Conservation (phyloP, 2,113 vertebrate species). For the Bambusicola thoracicus region DNA sequence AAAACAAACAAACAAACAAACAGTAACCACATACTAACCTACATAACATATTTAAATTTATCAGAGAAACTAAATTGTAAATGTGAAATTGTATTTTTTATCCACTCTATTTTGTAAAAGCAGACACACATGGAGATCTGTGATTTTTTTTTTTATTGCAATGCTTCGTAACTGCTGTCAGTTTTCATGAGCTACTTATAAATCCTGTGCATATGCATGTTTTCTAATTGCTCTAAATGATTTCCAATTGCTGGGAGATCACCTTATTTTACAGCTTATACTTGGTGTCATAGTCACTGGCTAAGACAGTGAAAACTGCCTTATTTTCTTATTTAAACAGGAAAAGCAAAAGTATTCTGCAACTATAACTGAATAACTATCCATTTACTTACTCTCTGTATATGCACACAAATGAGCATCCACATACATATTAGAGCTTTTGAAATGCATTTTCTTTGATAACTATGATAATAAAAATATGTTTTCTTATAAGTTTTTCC, state of each 20-base stretch:
- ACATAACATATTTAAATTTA: neutral
- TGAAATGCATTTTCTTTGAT: neutral
- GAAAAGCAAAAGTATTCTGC: neutral
- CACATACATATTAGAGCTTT: neutral
- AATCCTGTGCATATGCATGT: rapidly evolving
- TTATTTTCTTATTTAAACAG: neutral
- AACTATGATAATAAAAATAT: neutral
- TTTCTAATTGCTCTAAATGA: neutral
- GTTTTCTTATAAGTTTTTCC: neutral
- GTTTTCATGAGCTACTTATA: neutral
- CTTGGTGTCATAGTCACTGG: neutral
- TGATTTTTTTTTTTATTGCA: neutral
- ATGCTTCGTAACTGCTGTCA: neutral
- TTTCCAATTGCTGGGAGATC: neutral
- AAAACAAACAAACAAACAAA: neutral
- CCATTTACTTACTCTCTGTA: neutral
- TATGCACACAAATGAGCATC: neutral
- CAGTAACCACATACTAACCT: neutral
- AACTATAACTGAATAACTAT: neutral
- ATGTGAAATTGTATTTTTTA: neutral
- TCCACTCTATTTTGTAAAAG: neutral
- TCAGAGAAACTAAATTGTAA: neutral
- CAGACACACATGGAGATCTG: neutral
- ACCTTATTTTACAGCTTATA: neutral
- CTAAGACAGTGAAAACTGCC: neutral